A percentile compares a stretch with the other conserved stretches of the same genome.
phyloP scores from a whole-genome alignment of 2,888 invertebrate genomes.

The Cinara cedri region DNA sequence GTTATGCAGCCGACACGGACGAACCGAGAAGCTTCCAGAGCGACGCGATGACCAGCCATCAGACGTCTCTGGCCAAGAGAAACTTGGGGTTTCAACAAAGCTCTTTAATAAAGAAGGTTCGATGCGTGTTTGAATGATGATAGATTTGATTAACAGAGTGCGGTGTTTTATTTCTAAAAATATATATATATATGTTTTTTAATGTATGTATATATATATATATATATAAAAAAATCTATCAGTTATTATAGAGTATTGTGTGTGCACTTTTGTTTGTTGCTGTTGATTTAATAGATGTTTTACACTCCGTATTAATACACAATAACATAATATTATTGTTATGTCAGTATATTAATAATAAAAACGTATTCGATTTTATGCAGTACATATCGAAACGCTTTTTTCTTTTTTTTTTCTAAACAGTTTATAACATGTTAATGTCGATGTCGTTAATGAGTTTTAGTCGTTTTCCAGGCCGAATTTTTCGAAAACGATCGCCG shows the following conservation, averaged over 20 bases:
- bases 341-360: neutral
- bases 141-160: constrained; percentile 16
- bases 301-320: neutral
- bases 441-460: constrained; percentile 22
- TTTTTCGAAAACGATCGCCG: constrained; percentile 35
- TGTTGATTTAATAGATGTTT: neutral
- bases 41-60: neutral
- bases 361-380: neutral
- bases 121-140: constrained; percentile 18
- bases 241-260: too few species aligned
- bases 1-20: constrained; percentile 76
- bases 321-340: neutral
- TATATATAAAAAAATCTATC: too few species aligned
- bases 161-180: constrained; percentile 8
- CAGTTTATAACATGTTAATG: neutral
- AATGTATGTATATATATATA: neutral
- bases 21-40: constrained; percentile 63
- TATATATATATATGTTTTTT: too few species aligned
- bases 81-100: constrained; percentile 47
- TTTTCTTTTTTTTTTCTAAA: neutral
- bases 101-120: constrained; percentile 41
- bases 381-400: neutral
- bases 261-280: neutral
- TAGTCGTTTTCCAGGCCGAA: constrained; percentile 42
- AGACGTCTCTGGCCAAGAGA: constrained; percentile 3